Percentiles rank a stretch among this genome's conserved stretches.
phyloP scores from a whole-genome alignment of 2,113 vertebrate genomes.

The Elanus axillaris region DNA sequence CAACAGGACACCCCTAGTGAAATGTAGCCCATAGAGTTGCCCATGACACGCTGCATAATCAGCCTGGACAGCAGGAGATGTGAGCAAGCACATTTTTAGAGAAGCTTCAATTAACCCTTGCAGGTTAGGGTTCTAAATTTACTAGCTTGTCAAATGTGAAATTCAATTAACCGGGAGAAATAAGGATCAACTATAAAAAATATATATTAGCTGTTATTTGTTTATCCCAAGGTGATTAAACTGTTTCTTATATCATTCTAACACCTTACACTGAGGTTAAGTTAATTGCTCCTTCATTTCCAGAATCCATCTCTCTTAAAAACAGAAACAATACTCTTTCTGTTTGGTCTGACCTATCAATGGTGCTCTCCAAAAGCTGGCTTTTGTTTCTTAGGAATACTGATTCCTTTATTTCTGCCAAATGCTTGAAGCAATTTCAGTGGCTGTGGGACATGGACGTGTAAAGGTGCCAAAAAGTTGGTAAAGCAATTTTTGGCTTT shows the following conservation, averaged over 20 bases:
- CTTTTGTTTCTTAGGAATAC: neutral
- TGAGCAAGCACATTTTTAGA: neutral
- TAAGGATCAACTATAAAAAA: neutral
- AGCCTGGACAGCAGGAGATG: neutral
- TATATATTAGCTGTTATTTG: neutral
- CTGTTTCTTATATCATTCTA: neutral
- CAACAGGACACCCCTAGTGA: neutral
- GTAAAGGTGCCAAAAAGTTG: neutral
- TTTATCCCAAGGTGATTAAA: neutral
- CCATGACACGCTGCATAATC: neutral
- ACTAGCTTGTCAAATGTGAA: neutral
- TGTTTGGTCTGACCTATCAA: neutral
- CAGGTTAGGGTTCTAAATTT: neutral
- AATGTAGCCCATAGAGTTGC: neutral
- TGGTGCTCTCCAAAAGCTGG: neutral
- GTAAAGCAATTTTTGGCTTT: neutral
- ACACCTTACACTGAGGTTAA: neutral
- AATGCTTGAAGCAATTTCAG: neutral
- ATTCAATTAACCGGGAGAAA: slow-evolving; percentile 20
- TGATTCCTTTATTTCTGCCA: neutral
- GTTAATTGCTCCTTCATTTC: neutral
- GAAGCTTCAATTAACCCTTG: slow-evolving; percentile 6
- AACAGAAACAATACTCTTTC: neutral
- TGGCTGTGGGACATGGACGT: neutral
- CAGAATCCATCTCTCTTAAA: neutral